Evolutionary conservation across 2,113 vertebrate species (phyloP).

Genomic region (Melanocharis versteri): DNA sequence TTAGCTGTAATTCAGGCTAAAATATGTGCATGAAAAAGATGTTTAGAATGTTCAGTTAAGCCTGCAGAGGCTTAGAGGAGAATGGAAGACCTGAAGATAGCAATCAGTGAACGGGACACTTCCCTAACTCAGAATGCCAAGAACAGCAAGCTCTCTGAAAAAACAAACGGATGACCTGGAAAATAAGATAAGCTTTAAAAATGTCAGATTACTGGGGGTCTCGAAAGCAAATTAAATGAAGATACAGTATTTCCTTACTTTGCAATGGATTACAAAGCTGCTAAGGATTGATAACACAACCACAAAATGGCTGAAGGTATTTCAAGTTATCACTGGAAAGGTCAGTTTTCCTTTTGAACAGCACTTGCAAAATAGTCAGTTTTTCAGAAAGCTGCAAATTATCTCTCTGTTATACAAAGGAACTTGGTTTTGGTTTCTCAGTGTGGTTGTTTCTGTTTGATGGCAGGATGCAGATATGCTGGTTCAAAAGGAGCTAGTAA

Average conservation of each 20-base stretch:
- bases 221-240: slow-evolving; percentile 22
- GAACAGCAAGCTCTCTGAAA: slow-evolving; percentile 4
- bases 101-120: slow-evolving; percentile 5
- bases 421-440: background rate
- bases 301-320: background rate
- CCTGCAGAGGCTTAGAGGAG: slow-evolving; percentile 19
- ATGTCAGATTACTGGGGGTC: slow-evolving; percentile 44
- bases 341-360: background rate
- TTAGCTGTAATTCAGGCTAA: slow-evolving; percentile 23
- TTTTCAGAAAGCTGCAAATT: background rate
- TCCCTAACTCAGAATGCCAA: slow-evolving; percentile 32
- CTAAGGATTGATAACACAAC: background rate
- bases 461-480: background rate
- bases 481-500: background rate
- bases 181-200: slow-evolving; percentile 66
- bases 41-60: slow-evolving; percentile 10
- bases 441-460: background rate
- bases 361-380: background rate
- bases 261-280: slow-evolving; percentile 20
- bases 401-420: background rate
- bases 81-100: slow-evolving; percentile 50
- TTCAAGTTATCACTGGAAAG: slow-evolving; percentile 23
- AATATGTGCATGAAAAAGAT: slow-evolving; percentile 14
- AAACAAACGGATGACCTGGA: slow-evolving; percentile 54
- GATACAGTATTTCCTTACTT: background rate